Evolutionary conservation across 2,888 invertebrate genomes (phyloP).

Genomic region (Dryobotodes eremita): DNA sequence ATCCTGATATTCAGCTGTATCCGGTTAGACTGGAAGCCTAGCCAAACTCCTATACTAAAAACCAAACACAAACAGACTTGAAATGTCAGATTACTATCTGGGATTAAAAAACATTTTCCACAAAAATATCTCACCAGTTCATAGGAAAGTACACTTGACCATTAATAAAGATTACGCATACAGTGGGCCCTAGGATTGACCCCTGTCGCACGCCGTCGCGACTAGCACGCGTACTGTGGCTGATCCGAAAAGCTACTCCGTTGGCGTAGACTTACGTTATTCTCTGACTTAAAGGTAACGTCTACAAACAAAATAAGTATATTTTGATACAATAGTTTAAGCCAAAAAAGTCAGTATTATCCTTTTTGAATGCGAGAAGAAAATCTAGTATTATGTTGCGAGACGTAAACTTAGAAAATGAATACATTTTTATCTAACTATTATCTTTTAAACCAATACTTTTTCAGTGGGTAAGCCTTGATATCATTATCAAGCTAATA

Average conservation of each 20-base stretch:
- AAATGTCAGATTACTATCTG: too few relatives aligned
- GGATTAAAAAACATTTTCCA: not conserved
- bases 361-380: not conserved
- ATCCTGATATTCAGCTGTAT: not conserved
- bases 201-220: constrained; percentile 52
- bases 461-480: too few relatives aligned
- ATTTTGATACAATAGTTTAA: not conserved
- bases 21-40: not conserved
- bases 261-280: constrained; percentile 22
- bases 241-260: constrained; percentile 41
- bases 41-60: too few relatives aligned
- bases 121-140: constrained; percentile 17
- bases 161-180: constrained; percentile 60
- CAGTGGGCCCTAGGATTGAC: constrained; percentile 57
- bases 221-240: constrained; percentile 34
- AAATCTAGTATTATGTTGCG: not conserved
- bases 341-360: not conserved
- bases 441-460: too few relatives aligned
- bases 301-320: not conserved
- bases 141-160: constrained; percentile 14
- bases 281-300: not conserved
- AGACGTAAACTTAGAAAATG: not conserved
- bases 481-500: too few relatives aligned
- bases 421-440: too few relatives aligned
- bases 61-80: too few relatives aligned